Percentiles rank a stretch among this genome's conserved stretches.
Conservation (phyloP, 2,113 vertebrate genomes). For the Chaenocephalus aceratus region DNA sequence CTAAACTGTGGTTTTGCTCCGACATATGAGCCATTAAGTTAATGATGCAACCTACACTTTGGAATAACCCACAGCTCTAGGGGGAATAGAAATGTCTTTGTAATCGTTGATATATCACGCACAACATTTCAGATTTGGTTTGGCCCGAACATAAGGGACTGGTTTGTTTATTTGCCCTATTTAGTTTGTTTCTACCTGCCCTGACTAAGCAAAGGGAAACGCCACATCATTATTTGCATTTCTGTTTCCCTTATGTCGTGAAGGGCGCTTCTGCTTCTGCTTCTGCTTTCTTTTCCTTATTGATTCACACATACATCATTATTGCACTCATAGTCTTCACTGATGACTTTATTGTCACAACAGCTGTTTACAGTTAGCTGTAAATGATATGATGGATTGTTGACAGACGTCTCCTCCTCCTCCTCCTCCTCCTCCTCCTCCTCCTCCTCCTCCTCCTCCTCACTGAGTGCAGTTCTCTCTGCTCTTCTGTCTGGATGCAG, state of each 20-base stretch:
- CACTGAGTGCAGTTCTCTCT: neutral
- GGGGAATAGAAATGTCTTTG: constrained; percentile 18
- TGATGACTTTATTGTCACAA: constrained; percentile 4
- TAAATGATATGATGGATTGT: neutral
- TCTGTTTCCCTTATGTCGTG: neutral
- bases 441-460: too few species aligned
- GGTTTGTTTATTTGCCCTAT: neutral
- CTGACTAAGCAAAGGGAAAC: neutral
- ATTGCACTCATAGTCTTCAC: constrained; percentile 6
- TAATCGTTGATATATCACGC: constrained; percentile 6
- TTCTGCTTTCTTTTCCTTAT: neutral
- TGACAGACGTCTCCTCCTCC: neutral
- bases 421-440: too few species aligned
- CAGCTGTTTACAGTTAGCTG: constrained; percentile 13
- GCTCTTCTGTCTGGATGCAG: constrained; percentile 20
- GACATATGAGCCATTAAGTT: constrained; percentile 30
- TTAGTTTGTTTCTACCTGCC: neutral
- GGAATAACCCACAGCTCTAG: constrained; percentile 8
- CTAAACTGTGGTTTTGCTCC: constrained; percentile 19
- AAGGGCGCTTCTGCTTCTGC: neutral
- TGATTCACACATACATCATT: neutral
- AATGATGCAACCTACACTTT: constrained; percentile 48
- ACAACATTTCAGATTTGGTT: constrained; percentile 18
- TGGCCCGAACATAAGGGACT: neutral
- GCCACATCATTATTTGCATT: neutral